phyloP scores from a whole-genome alignment of 2,888 invertebrate species.

The Xanthorhoe designata region DNA sequence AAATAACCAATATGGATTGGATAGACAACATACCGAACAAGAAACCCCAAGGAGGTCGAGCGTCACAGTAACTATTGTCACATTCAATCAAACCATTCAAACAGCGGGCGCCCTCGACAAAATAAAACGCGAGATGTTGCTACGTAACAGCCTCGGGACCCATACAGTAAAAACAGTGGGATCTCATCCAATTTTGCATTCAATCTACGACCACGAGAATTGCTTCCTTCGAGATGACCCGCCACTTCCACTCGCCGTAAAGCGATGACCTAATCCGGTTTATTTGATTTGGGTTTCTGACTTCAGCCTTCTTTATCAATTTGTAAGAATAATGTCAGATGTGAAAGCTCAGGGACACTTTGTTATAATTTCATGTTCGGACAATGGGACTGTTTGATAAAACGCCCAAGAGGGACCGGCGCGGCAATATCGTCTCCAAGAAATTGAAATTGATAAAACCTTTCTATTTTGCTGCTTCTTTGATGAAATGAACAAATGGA shows the following conservation, averaged over 20 bases:
- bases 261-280: slow-evolving; percentile 84
- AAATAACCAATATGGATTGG: slow-evolving; percentile 57
- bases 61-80: slow-evolving; percentile 80
- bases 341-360: slow-evolving; percentile 49
- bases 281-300: slow-evolving; percentile 82
- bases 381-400: slow-evolving; percentile 43
- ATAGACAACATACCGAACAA: slow-evolving; percentile 60
- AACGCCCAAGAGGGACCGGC: slow-evolving; percentile 32
- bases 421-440: slow-evolving; percentile 35
- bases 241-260: slow-evolving; percentile 81
- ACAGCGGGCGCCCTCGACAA: slow-evolving; percentile 70
- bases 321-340: slow-evolving; percentile 66
- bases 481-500: slow-evolving; percentile 33
- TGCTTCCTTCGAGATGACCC: slow-evolving; percentile 83
- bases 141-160: slow-evolving; percentile 70
- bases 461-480: slow-evolving; percentile 38
- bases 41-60: slow-evolving; percentile 61
- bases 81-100: slow-evolving; percentile 81
- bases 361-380: slow-evolving; percentile 44
- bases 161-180: slow-evolving; percentile 81
- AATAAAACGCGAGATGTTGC: slow-evolving; percentile 73
- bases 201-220: slow-evolving; percentile 84
- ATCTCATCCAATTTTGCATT: slow-evolving; percentile 85
- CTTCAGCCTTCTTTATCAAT: slow-evolving; percentile 75
- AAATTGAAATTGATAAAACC: slow-evolving; percentile 44